Evolutionary conservation across 1,140 invertebrate genomes (phyloP), one percentile per base, ranked within the genome.

Genomic region (Colletes gigas): DNA sequence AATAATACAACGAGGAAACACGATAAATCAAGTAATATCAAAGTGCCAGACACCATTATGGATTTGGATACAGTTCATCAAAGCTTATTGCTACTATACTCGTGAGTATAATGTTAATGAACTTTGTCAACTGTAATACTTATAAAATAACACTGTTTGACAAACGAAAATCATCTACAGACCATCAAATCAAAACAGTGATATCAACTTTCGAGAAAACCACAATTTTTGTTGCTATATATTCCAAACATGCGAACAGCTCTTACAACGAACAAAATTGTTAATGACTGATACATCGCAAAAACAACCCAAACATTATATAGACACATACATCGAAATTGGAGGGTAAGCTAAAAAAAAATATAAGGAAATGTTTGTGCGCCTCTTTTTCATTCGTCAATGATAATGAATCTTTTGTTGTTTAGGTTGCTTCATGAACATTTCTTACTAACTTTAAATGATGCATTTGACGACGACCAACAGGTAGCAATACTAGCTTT

Each of bases 161-260:
- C 21, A 65, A 9, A 60, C 12, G 44, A 74, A 94, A 92, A 39
- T 82, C 93, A n/a, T 88, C 89, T 93, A 30, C 30, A 30, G 30
- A 30, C 52, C 59, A 88, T 54, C 94, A 93, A 93, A 83, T 92
- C 74, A 88, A 59, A 87, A 88, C 30, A 89, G 94, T 78, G 85
- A 89, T 7, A 89, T 80, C 47, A 52, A 88, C 30, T 76, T 95
- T n/a, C 90, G 90, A 84, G 88, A 88, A 17, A 91, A 94, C n/a
- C 69, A 80, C 0, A 92, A 94, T 9, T 91, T 95, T 62, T 93
- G 94, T 87, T 85, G 90, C 50, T 93, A 93, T 47, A 88, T 94
- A 41, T 82, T 94, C 41, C 90, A 92, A 88, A 92, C 83, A 44
- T 87, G 91, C 4, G 81, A 93, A 15, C 88, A 92, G 78, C 78